Evolutionary conservation across 1,140 invertebrate species (phyloP), one percentile per base, ranked within the genome.

Genomic region (Eulimnadia texana): DNA sequence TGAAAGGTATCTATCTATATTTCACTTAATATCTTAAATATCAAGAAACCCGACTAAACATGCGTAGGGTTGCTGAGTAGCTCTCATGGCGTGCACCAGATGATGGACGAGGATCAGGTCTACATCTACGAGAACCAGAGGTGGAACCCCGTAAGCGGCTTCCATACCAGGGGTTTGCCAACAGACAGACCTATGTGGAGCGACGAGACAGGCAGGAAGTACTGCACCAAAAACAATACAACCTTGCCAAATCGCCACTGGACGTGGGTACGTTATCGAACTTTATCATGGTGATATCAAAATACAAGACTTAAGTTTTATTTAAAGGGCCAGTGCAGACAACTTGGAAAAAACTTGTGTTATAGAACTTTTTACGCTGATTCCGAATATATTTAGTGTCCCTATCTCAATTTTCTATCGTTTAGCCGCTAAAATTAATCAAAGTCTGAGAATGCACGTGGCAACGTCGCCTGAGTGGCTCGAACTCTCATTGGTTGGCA

Each of bases 231-330:
- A 70, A 90, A 93, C 68, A 83, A 85, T 66, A 88, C 87, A 0
- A 88, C 89, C 73, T 75, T 93, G 23, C 76, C 90, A 1, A 91
- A 86, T 23, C 82, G 81, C 65, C 84, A 89, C 68, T 95, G 90
- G 86, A 84, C 88, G 67, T 95, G 91, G 91, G 84, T 85, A 76
- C n/a, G n/a, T n/a, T n/a, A n/a, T n/a, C n/a, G n/a, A n/a, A n/a
- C n/a, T n/a, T n/a, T n/a, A n/a, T n/a, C n/a, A n/a, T n/a, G n/a
- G n/a, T n/a, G n/a, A 20, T 13, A 10, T 52, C 25, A 2, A 22
- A 54, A 33, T 51, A 27, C 33, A 20, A 60, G 24, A 28, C 27
- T 50, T 11, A 64, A 25, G 23, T 55, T 53, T n/a, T n/a, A n/a
- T n/a, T n/a, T n/a, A n/a, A n/a, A n/a, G n/a, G n/a, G n/a, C n/a